These are phyloP conservation scores for Nipponia nippon DNA, from an alignment of 2,113 vertebrate species.

Conservation along the genomic window DNA sequence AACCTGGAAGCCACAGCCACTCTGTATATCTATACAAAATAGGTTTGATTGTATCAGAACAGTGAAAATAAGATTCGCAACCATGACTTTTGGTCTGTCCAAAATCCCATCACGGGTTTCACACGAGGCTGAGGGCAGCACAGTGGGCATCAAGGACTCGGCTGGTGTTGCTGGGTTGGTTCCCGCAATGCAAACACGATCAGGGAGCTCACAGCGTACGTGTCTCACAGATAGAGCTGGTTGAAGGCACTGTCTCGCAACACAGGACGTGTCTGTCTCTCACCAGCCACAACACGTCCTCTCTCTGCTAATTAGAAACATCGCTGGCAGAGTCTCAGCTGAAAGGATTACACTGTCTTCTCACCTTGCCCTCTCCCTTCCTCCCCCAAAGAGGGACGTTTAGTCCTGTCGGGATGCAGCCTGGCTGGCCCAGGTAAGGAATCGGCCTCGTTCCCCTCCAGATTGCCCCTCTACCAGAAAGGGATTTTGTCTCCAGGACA, in stretches of 20 bases:
- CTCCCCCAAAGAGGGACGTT: not conserved
- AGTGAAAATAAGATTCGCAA: not conserved
- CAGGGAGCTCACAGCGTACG: not conserved
- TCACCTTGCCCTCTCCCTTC: slow-evolving; percentile 4
- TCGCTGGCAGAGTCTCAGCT: not conserved
- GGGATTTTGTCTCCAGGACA: not conserved
- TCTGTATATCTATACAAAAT: not conserved
- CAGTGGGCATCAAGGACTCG: not conserved
- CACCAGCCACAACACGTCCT: slow-evolving; percentile 18
- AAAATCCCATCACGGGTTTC: slow-evolving; percentile 19
- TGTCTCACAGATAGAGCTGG: not conserved
- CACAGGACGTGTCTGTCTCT: slow-evolving; percentile 24
- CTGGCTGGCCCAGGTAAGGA: not conserved
- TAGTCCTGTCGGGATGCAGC: not conserved
- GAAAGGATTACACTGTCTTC: slow-evolving; percentile 37
- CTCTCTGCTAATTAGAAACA: slow-evolving; percentile 48
- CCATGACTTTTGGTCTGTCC: not conserved
- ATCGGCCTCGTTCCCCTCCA: not conserved
- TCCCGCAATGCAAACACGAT: not conserved
- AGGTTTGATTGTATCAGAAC: not conserved
- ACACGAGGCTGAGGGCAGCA: not conserved
- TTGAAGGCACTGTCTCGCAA: slow-evolving; percentile 21
- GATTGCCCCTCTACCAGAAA: not conserved
- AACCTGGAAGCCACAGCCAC: not conserved
- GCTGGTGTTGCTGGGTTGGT: not conserved